phyloP scores from a whole-genome alignment of 30 jellyfish, hydroid and myxozoan genomes.

The Hydra vulgaris region DNA sequence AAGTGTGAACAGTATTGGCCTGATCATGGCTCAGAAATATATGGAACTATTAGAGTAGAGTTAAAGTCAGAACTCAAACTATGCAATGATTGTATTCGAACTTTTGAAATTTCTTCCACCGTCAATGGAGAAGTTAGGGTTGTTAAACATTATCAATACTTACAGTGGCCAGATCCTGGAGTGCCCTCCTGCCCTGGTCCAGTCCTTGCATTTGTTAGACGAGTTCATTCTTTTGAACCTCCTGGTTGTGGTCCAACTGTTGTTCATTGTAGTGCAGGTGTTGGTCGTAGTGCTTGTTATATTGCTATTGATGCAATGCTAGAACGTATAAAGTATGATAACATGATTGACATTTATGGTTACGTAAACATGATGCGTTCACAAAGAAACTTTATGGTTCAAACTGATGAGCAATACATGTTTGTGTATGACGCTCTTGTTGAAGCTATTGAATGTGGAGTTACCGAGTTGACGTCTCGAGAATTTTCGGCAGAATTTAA shows the following conservation, averaged over 20 bases:
- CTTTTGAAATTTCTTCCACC: conserved; percentile 52
- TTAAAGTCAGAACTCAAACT: conserved; percentile 42
- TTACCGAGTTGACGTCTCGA: conserved; percentile 59
- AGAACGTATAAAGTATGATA: conserved; percentile 57
- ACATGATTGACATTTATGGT: conserved; percentile 69
- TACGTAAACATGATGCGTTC: conserved; percentile 61
- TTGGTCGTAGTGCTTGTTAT: conserved; percentile 90
- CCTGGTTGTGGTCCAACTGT: conserved; percentile 74
- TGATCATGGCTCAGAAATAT: conserved; percentile 47
- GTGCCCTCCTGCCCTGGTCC: conserved; percentile 88
- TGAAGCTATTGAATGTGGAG: conserved; percentile 84
- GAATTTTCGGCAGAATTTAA: conserved; percentile 42
- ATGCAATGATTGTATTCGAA: conserved; percentile 69
- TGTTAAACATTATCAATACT: conserved; percentile 82
- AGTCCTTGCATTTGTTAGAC: conserved; percentile 43
- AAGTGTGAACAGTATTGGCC: conserved; percentile 99
- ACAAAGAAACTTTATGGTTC: conserved; percentile 80
- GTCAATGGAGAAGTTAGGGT: conserved; percentile 38
- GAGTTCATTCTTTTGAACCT: conserved; percentile 57
- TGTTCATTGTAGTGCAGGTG: conserved; percentile 99
- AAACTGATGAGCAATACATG: conserved; percentile 80
- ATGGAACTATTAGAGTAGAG: conserved; percentile 63
- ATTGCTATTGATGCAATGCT: conserved; percentile 79
- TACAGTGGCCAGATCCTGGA: conserved; percentile 98
- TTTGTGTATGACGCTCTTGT: conserved; percentile 69